Evolutionary conservation across 1,140 invertebrate genomes (phyloP).

Genomic region (Hycleus phaleratus): DNA sequence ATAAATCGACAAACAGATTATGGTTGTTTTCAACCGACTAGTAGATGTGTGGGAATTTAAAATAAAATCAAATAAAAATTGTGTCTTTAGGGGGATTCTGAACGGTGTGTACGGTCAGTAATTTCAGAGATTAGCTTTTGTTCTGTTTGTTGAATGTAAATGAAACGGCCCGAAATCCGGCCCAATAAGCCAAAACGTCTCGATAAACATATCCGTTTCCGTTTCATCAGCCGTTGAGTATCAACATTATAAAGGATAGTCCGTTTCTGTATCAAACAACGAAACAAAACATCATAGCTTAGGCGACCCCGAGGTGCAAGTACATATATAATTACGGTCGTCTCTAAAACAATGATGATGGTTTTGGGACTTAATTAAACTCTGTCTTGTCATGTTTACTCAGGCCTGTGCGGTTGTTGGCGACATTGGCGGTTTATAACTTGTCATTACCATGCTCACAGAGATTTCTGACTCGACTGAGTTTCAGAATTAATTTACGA

Average conservation of each 20-base stretch:
- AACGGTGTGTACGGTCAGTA: background rate
- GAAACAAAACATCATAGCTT: too few relatives aligned
- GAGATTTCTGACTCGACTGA: conserved; percentile 27
- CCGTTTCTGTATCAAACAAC: too few relatives aligned
- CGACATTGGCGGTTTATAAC: conserved; percentile 37
- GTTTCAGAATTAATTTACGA: conserved; percentile 16
- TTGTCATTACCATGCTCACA: conserved; percentile 37
- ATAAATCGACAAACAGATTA: too few relatives aligned
- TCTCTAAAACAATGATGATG: conserved; percentile 37
- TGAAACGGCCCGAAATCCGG: too few relatives aligned
- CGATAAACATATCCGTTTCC: conserved; percentile 17
- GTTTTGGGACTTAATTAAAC: conserved; percentile 38
- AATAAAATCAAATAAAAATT: too few relatives aligned
- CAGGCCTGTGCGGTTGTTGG: conserved; percentile 27
- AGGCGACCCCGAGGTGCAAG: conserved; percentile 23
- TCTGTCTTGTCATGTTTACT: conserved; percentile 36
- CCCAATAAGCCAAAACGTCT: background rate
- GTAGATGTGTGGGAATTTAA: too few relatives aligned
- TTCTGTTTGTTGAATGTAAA: background rate
- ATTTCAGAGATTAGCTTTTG: background rate
- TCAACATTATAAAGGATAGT: background rate
- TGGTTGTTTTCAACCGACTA: too few relatives aligned
- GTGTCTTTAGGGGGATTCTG: too few relatives aligned
- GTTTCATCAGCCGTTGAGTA: conserved; percentile 13
- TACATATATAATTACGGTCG: conserved; percentile 32